These are phyloP conservation scores for Globia sparganii DNA, from an alignment of 2,888 invertebrate genomes.

Conservation along the genomic window DNA sequence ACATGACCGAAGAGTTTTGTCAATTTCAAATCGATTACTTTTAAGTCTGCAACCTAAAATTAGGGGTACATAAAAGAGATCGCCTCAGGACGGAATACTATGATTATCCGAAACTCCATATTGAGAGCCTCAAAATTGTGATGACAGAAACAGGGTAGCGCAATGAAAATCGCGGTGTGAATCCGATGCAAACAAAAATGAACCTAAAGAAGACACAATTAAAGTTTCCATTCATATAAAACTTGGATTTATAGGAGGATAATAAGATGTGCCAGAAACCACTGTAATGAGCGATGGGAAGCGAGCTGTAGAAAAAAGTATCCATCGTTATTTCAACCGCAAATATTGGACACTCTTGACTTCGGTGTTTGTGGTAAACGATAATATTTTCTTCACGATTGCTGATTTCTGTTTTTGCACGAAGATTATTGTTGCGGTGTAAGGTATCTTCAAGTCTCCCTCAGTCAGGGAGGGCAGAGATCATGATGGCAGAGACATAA, in stretches of 20 bases:
- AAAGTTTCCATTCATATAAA: conserved; percentile 70
- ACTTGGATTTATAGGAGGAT: conserved; percentile 71
- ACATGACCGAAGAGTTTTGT: conserved; percentile 72
- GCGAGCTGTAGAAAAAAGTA: conserved; percentile 77
- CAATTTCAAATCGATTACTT: conserved; percentile 79
- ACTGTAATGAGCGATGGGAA: conserved; percentile 81
- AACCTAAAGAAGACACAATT: conserved; percentile 59
- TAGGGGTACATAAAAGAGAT: conserved; percentile 85
- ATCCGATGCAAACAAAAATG: conserved; percentile 64
- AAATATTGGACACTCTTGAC: conserved; percentile 68
- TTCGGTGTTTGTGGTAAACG: conserved; percentile 53
- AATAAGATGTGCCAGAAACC: conserved; percentile 81
- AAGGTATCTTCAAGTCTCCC: conserved; percentile 35
- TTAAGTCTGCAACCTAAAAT: conserved; percentile 76
- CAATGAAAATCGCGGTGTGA: conserved; percentile 72
- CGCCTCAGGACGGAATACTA: conserved; percentile 81
- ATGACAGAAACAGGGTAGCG: conserved; percentile 77
- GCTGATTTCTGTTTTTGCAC: conserved; percentile 53
- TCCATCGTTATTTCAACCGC: conserved; percentile 77
- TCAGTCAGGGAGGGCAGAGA: conserved; percentile 46
- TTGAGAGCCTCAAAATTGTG: conserved; percentile 81
- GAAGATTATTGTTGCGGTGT: conserved; percentile 50
- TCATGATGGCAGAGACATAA: conserved; percentile 53
- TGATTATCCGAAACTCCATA: conserved; percentile 84
- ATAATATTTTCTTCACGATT: conserved; percentile 49